Evolutionary conservation across 1,140 invertebrate genomes (phyloP).

Genomic region (Bactericera cockerelli): DNA sequence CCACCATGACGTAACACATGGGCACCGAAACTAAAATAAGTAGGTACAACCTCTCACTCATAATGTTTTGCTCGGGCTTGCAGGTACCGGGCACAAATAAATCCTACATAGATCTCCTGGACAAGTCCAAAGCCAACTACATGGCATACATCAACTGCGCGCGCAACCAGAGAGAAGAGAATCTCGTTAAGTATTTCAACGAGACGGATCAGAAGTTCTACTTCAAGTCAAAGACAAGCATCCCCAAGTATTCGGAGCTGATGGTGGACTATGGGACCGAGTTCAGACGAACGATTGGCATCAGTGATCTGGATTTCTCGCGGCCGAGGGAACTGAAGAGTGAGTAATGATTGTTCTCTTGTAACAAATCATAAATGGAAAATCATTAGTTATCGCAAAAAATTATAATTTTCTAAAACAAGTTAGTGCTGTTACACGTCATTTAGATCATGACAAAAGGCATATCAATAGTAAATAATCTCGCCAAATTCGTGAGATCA

Average conservation of each 20-base stretch:
- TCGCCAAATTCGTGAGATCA: too few relatives aligned
- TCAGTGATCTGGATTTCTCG: neutral
- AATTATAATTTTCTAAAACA: too few relatives aligned
- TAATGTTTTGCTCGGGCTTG: too few relatives aligned
- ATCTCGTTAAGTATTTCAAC: neutral
- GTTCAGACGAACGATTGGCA: slow-evolving; percentile 3
- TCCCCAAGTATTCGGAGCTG: neutral
- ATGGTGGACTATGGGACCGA: neutral
- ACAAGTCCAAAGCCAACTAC: slow-evolving; percentile 3
- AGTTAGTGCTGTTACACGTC: too few relatives aligned
- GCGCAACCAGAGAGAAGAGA: neutral
- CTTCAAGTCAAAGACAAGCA: neutral
- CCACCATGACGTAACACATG: too few relatives aligned
- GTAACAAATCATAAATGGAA: too few relatives aligned
- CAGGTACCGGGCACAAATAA: neutral
- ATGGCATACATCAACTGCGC: neutral
- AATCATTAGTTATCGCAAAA: too few relatives aligned
- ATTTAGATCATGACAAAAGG: too few relatives aligned
- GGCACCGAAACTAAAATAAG: too few relatives aligned
- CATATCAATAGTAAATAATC: too few relatives aligned
- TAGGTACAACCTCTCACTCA: too few relatives aligned
- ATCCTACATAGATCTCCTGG: neutral
- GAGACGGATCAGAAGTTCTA: slow-evolving; percentile 6
- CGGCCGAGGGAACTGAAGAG: neutral
- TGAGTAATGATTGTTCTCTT: too few relatives aligned